Percentiles rank a stretch among this genome's conserved stretches.
Conservation (phyloP, 1,140 invertebrate species). For the Harpegnathos saltator region DNA sequence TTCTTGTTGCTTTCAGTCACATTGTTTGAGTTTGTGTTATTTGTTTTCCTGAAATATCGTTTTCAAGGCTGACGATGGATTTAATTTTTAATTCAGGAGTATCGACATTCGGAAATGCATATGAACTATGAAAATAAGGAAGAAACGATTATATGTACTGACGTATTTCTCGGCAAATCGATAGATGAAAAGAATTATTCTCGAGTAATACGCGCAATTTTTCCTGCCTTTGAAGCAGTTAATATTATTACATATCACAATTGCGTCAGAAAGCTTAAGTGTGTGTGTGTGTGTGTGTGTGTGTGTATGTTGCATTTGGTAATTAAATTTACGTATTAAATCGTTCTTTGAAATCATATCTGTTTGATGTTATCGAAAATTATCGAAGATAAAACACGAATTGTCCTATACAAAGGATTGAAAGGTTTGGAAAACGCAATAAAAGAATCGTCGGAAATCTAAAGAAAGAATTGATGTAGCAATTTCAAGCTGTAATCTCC, state of each 20-base stretch:
- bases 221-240: not conserved
- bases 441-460: not conserved
- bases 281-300: not conserved
- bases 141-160: conserved; percentile 2
- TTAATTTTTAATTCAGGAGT: not conserved
- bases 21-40: conserved; percentile 24
- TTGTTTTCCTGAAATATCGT: conserved; percentile 19
- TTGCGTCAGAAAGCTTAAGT: not conserved
- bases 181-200: too few species aligned
- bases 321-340: conserved; percentile 15
- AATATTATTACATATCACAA: not conserved
- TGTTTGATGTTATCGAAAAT: not conserved
- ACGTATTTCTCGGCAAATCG: too few species aligned
- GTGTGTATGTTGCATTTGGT: not conserved
- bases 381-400: conserved; percentile 1
- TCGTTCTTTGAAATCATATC: not conserved
- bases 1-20: not conserved
- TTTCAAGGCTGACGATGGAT: not conserved
- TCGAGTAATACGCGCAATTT: not conserved
- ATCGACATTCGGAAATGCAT: not conserved
- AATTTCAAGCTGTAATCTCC: too few species aligned
- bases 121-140: not conserved
- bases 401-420: not conserved
- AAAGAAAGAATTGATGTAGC: too few species aligned
- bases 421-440: not conserved